phyloP scores from a whole-genome alignment of 2,113 vertebrate species.

The Ellobius talpinus region DNA sequence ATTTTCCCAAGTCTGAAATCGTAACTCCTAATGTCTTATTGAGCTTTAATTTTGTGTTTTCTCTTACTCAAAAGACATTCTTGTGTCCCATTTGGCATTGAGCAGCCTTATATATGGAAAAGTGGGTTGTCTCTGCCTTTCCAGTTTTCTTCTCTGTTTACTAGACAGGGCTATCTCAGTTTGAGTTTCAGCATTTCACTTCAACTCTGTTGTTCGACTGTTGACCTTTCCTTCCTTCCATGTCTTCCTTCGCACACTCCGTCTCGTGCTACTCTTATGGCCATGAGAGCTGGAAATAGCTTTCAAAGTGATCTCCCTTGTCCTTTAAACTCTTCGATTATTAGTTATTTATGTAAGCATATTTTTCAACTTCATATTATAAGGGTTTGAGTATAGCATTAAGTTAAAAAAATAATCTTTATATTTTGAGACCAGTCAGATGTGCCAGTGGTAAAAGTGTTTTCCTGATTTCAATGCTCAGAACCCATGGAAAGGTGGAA shows the following conservation, averaged over 20 bases:
- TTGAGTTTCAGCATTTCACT: neutral
- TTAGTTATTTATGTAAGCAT: neutral
- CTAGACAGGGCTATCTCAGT: neutral
- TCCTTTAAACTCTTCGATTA: neutral
- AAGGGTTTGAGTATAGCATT: constrained; percentile 39
- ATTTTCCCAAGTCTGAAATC: neutral
- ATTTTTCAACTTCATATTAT: neutral
- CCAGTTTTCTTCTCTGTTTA: neutral
- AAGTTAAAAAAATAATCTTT: constrained; percentile 20
- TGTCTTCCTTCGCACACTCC: neutral
- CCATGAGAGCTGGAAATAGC: constrained; percentile 13
- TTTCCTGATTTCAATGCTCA: neutral
- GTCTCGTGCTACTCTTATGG: neutral
- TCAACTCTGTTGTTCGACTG: neutral
- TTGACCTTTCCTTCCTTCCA: neutral
- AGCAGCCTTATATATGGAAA: constrained; percentile 2
- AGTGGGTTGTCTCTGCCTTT: neutral
- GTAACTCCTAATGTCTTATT: neutral
- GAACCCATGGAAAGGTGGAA: neutral
- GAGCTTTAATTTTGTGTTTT: constrained; percentile 31
- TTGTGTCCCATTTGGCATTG: neutral
- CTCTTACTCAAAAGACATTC: neutral
- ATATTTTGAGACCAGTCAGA: neutral
- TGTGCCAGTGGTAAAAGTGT: neutral
- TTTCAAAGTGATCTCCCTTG: neutral